Evolutionary conservation across 2,888 invertebrate genomes (phyloP), one percentile per base, ranked within the genome.

Genomic region (Dyspetes luteomarginatus): DNA sequence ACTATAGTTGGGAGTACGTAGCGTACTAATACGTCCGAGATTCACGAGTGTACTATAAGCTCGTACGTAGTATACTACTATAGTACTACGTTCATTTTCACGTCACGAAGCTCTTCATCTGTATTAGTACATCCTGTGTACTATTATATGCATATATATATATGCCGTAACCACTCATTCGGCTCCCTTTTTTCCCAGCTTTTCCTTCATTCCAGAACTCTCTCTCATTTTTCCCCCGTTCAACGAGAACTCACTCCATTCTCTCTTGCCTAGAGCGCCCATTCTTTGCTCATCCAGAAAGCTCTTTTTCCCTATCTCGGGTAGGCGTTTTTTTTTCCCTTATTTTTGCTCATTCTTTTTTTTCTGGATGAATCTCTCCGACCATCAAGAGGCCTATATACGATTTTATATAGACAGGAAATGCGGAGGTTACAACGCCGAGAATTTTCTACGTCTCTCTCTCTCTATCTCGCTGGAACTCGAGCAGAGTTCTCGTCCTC

Each of bases 81-180:
- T 79, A 69, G 79, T 75, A 79, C 74, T 79, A 79, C 79, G 79
- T 74, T 79, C 79, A 71, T 79, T 65, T 75, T 71, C 65, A 41
- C 68, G 78, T 74, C 74, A 75, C 69, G 28, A 56, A 48, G 68
- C 19, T 15, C 48, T 48, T 60, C 17, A 52, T 60, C 52, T 60
- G 62, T 60, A 79, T 78, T 71, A 71, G 74, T 71, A 30, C 65
- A 26, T n/a, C 60, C 17, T n/a, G 15, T 58, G 19, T 55, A 24
- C 48, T 30, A 30, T 68, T 36, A 56, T 68, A 60, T 60, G 26
- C 22, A n/a, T 4, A 12, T n/a, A 17, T 48, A 48, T 17, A 48
- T 45, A 45, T 45, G 5, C 48, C 15, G 7, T 9, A 36, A 7
- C 48, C 24, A 45, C 69, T 69, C 74, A 69, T 79, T 74, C 65